A percentile compares a stretch with the other conserved stretches of the same genome.
Conservation (phyloP, 1,140 invertebrate genomes). For the Drosophila ogumai region DNA sequence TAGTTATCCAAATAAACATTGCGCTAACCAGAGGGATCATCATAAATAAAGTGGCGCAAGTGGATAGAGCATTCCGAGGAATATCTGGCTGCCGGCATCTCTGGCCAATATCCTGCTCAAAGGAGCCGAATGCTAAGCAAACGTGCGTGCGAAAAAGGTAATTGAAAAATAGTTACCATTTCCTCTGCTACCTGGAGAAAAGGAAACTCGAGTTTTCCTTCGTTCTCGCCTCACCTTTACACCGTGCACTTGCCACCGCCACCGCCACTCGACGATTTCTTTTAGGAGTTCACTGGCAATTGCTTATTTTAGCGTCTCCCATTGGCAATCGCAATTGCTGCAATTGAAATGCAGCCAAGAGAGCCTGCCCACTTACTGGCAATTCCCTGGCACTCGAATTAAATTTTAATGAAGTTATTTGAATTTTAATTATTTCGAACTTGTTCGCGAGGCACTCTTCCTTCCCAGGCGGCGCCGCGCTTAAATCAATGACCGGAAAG, state of each 20-base stretch:
- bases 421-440: conserved; percentile 61
- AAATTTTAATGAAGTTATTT: conserved; percentile 64
- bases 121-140: conserved; percentile 74
- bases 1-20: neutral
- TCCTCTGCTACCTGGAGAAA: conserved; percentile 40
- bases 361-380: conserved; percentile 37
- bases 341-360: conserved; percentile 60
- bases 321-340: conserved; percentile 49
- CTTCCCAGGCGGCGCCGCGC: conserved; percentile 33
- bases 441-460: conserved; percentile 12
- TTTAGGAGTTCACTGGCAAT: conserved; percentile 35
- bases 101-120: conserved; percentile 48
- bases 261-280: conserved; percentile 19
- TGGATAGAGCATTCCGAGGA: conserved; percentile 8
- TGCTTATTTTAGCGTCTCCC: conserved; percentile 53
- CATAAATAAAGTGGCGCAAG: conserved; percentile 1
- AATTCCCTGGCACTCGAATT: conserved; percentile 31
- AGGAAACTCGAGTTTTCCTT: conserved; percentile 46
- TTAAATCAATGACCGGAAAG: conserved; percentile 61
- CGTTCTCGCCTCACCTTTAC: conserved; percentile 21
- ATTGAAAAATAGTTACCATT: conserved; percentile 82
- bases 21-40: neutral
- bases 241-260: conserved; percentile 1
- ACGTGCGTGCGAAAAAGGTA: conserved; percentile 81
- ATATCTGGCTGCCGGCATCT: conserved; percentile 11